Conservation (phyloP, 2,888 invertebrate genomes). For the Tetranychus truncatus region DNA sequence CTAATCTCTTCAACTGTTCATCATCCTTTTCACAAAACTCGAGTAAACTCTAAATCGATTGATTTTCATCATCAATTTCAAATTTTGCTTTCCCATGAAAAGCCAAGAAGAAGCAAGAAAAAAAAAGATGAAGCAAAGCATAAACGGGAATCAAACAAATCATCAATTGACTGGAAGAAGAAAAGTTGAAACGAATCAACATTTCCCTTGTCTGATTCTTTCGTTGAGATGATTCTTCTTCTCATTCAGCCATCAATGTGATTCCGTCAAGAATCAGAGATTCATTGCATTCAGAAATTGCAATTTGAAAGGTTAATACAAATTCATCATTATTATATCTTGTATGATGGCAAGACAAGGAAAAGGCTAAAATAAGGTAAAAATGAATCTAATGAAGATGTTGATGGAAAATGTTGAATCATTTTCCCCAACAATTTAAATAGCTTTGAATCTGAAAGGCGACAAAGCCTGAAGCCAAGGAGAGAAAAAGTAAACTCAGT, state of each 20-base stretch:
- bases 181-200: background rate
- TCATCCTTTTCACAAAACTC: background rate
- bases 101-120: no score
- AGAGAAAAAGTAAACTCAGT: no score
- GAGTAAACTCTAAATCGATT: background rate
- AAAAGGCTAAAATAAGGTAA: no score
- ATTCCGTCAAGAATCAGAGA: background rate
- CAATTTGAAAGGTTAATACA: background rate
- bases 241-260: background rate
- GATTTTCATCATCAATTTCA: background rate
- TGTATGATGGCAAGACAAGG: no score
- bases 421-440: no score
- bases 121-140: no score
- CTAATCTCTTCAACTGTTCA: background rate
- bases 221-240: no score
- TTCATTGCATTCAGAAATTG: background rate
- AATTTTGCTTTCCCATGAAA: background rate
- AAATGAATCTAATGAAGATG: no score
- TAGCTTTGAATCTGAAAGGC: no score
- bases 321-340: no score
- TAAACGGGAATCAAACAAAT: background rate
- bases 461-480: no score
- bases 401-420: no score
- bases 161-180: background rate
- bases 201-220: background rate